phyloP scores from a whole-genome alignment of 2,888 invertebrate species.

The Epirrita christyi region DNA sequence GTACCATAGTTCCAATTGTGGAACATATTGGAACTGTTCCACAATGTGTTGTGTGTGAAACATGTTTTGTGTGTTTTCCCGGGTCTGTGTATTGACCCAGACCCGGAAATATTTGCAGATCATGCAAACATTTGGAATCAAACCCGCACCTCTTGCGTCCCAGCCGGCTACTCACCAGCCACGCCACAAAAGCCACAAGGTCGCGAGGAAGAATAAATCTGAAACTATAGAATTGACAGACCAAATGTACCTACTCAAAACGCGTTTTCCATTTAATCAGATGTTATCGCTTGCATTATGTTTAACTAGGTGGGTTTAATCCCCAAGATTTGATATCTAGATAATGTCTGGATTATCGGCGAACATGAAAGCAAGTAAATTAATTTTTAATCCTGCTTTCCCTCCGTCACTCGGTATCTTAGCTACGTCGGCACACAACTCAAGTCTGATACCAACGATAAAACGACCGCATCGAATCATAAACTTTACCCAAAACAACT shows the following conservation, averaged over 20 bases:
- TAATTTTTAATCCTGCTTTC: constrained; percentile 81
- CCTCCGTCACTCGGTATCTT: constrained; percentile 71
- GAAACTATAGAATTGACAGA: background rate
- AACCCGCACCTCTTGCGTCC: too few species aligned
- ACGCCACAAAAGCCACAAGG: too few species aligned
- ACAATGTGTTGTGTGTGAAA: too few species aligned
- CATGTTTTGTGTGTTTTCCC: too few species aligned
- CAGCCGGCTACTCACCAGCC: too few species aligned
- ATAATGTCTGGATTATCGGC: constrained; percentile 81
- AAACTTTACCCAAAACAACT: constrained; percentile 46
- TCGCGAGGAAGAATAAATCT: too few species aligned
- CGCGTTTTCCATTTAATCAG: constrained; percentile 66
- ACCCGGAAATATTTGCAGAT: too few species aligned
- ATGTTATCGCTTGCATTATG: constrained; percentile 75
- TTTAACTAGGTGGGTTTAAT: constrained; percentile 79
- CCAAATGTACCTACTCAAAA: constrained; percentile 34
- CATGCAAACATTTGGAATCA: too few species aligned
- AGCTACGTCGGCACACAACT: constrained; percentile 62
- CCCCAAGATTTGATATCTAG: constrained; percentile 80
- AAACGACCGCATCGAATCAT: constrained; percentile 46
- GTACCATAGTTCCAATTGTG: too few species aligned
- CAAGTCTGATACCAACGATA: constrained; percentile 46
- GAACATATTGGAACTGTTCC: too few species aligned
- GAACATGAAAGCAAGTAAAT: constrained; percentile 81
- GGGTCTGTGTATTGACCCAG: too few species aligned